Base-by-base conservation (phyloP, 2,113 vertebrate species). In the Nibea albiflora region DNA sequence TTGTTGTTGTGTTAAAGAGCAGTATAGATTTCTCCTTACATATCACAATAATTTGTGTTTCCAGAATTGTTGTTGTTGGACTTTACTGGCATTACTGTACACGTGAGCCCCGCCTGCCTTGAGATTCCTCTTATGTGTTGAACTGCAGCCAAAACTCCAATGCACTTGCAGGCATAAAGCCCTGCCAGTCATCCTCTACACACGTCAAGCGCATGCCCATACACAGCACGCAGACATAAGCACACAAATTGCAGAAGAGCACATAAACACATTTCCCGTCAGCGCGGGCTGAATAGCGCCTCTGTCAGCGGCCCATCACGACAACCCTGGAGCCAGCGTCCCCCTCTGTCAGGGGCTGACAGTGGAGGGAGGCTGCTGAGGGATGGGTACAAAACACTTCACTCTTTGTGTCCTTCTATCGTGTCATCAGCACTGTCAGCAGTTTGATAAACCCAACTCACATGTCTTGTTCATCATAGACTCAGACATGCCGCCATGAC, bases 281-380 rank as follows among this genome's bases (percentile, higher is more conserved):
- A 83, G 46, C 70, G 28, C 17, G 19, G 46, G 14, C 67, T 68
- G 72, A 83, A 75, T 56, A 39, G 73, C 10, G 22, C 17, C 17
- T 81, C 83, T 81, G 83, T 88, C 90, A 88, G 44, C 15, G 8
- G 50, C 70, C 57, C 78, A 50, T 90, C 88, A 87, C 56, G 26
- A 69, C 84, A 66, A 56, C 81, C 81, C 79, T 61, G 68, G 80
- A 87, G 71, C 80, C 76, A 53, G 46, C 69, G 19, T 80, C 86
- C 77, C 77, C 69, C 62, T 80, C 78, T 86, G 82, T 85, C 85
- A 89, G 47, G 60, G 24, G 56, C 71, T 89, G 83, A 90, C 81
- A 88, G 73, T 72, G 56, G 70, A 44, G 16, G 22, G 50, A 52
- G 50, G 26, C 60, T 54, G 44, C 67, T 73, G 85, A 90, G 22